Conservation (phyloP, 2,797 vertebrate species). For the Lepidocolaptes lacrymiger region DNA sequence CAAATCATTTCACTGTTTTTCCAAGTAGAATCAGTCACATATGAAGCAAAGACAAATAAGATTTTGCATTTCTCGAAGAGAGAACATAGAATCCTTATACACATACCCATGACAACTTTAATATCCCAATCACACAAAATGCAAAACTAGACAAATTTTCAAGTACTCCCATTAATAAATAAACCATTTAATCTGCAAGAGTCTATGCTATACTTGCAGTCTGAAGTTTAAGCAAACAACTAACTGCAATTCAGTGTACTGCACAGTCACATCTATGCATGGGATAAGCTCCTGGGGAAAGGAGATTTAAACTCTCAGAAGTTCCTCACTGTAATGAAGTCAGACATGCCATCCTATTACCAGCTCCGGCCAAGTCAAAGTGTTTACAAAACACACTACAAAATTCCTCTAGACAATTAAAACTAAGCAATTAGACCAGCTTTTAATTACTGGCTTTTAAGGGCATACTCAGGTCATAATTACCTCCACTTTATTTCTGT, state of each 20-base stretch:
- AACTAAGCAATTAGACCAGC: conserved; percentile 22
- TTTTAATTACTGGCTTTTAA: conserved; percentile 40
- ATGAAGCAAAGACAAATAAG: neutral
- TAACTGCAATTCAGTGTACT: neutral
- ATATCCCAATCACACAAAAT: neutral
- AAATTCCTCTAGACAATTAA: conserved; percentile 10
- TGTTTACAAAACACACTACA: conserved; percentile 21
- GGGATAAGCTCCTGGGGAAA: neutral
- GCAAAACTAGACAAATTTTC: neutral
- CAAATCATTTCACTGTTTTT: neutral
- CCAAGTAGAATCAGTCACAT: neutral
- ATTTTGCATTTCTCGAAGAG: neutral
- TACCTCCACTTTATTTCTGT: conserved; percentile 20
- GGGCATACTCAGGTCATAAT: neutral
- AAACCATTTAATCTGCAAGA: neutral
- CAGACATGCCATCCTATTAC: neutral
- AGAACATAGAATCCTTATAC: neutral
- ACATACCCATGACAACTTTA: neutral
- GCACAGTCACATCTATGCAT: neutral
- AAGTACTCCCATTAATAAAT: neutral
- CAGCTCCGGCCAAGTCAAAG: neutral
- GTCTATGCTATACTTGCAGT: neutral
- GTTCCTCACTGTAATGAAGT: neutral
- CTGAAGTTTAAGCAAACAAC: neutral
- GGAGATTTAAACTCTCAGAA: neutral